A percentile compares a stretch with the other conserved stretches of the same genome.
Conservation (phyloP, 2,888 invertebrate genomes). For the Trissoscelio sp. region DNA sequence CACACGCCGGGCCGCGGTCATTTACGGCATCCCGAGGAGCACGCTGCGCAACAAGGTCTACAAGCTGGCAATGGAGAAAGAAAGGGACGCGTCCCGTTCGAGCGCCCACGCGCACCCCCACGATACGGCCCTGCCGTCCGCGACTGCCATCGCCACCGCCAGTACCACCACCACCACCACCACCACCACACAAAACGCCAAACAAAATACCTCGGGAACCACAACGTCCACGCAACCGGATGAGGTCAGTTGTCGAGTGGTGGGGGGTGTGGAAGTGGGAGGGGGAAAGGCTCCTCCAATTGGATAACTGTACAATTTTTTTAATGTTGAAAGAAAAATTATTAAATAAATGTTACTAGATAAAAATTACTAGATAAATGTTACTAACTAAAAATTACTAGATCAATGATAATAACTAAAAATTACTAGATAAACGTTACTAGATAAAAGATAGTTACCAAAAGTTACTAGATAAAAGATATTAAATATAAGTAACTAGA, state of each 20-base stretch:
- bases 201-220: conserved; percentile 81
- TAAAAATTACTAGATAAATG: no score
- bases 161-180: conserved; percentile 77
- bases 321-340: no score
- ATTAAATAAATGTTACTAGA: no score
- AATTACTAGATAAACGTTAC: no score
- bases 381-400: no score
- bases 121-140: conserved; percentile 77
- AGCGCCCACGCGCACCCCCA: conserved; percentile 82
- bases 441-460: no score
- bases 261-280: no score
- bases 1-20: conserved; percentile 95
- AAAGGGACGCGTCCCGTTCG: conserved; percentile 87
- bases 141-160: conserved; percentile 73
- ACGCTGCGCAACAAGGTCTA: conserved; percentile 98
- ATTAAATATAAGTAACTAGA: no score
- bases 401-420: no score
- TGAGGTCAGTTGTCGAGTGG: conserved; percentile 80
- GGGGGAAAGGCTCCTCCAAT: no score
- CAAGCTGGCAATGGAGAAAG: conserved; percentile 90
- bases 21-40: conserved; percentile 98
- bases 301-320: no score
- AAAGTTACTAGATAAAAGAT: no score
- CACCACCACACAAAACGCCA: conserved; percentile 80
- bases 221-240: conserved; percentile 82